Evolutionary conservation across 2,797 vertebrate genomes (phyloP).

Genomic region (Esox masquinongy): DNA sequence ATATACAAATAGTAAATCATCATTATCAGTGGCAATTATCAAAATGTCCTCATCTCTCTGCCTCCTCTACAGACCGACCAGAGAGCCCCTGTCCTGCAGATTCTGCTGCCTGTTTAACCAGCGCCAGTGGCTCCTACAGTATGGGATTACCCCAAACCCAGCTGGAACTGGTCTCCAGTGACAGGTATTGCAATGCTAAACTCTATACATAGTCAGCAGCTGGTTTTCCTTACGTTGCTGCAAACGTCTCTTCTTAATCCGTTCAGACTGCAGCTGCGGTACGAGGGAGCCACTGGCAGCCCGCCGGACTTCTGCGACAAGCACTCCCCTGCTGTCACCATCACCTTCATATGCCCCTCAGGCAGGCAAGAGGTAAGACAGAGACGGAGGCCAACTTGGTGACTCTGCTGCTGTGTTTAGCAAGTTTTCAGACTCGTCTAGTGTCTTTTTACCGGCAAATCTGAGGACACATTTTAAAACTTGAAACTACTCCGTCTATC

Average conservation of each 20-base stretch:
- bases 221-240: background rate
- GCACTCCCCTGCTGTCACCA: conserved; percentile 84
- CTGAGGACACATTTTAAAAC: background rate
- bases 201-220: background rate
- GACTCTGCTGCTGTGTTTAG: too few species aligned
- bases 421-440: too few species aligned
- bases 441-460: background rate
- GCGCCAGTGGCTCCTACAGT: conserved; percentile 61
- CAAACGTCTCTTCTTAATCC: background rate
- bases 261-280: conserved; percentile 82
- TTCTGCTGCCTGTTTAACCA: conserved; percentile 86
- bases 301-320: conserved; percentile 77
- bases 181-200: conserved; percentile 75
- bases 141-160: conserved; percentile 79
- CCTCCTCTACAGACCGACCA: conserved; percentile 49
- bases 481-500: background rate
- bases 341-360: conserved; percentile 91
- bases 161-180: conserved; percentile 74
- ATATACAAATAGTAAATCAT: too few species aligned
- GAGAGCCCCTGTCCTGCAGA: conserved; percentile 72
- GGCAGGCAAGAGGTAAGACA: conserved; percentile 77
- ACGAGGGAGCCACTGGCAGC: conserved; percentile 57
- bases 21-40: background rate
- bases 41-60: background rate
- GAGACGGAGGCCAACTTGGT: background rate